These are phyloP conservation scores for Drosophila setosimentum DNA, from an alignment of 2,888 invertebrate genomes.

Conservation along the genomic window DNA sequence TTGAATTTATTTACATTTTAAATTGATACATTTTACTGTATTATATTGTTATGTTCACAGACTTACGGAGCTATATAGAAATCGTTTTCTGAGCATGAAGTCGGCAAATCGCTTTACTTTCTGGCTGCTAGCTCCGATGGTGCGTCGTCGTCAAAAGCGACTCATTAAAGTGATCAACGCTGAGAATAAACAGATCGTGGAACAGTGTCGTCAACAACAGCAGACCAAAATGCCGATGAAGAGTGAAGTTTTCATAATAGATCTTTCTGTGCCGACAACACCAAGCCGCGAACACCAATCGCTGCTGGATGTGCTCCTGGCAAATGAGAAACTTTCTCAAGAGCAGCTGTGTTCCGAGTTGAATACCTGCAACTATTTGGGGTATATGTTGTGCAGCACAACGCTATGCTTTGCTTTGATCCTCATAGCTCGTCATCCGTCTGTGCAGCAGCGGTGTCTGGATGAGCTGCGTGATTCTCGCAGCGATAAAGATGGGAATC, in stretches of 20 bases:
- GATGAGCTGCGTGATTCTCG: conserved; percentile 39
- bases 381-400: conserved; percentile 56
- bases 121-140: conserved; percentile 45
- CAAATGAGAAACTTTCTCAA: conserved; percentile 15
- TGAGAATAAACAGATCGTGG: conserved; percentile 44
- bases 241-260: conserved; percentile 16
- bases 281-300: conserved; percentile 33
- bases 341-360: conserved; percentile 56
- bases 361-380: conserved; percentile 62
- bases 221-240: background rate
- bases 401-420: conserved; percentile 62
- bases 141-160: conserved; percentile 41
- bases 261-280: conserved; percentile 16
- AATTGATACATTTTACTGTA: too few relatives aligned
- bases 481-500: background rate
- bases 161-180: conserved; percentile 51
- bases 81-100: conserved; percentile 55
- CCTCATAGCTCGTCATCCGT: conserved; percentile 65
- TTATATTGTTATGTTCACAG: conserved; percentile 16
- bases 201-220: conserved; percentile 8
- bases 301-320: conserved; percentile 52
- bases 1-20: too few relatives aligned
- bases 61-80: conserved; percentile 54
- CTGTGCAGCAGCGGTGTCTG: conserved; percentile 60
- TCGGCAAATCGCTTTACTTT: conserved; percentile 57